Conservation (phyloP, 2,113 vertebrate species). For the Orientallactaga bullata region DNA sequence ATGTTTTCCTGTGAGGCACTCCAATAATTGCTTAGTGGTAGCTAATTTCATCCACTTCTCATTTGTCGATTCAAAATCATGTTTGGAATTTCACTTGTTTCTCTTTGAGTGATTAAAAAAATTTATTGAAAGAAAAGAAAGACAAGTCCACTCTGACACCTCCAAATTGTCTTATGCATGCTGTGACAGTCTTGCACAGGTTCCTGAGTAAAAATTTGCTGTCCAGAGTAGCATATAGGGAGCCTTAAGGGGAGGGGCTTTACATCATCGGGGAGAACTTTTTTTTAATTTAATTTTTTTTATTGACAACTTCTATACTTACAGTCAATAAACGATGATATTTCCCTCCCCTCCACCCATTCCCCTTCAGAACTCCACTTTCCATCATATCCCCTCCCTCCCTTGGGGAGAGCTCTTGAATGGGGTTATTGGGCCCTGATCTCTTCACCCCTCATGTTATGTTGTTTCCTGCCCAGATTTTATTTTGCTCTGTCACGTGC, state of each 20-base stretch:
- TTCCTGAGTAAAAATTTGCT: background rate
- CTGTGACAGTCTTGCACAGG: background rate
- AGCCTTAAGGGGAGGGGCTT: background rate
- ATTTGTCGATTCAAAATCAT: background rate
- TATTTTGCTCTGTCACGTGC: background rate
- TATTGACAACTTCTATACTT: no score
- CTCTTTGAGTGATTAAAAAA: background rate
- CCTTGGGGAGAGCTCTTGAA: no score
- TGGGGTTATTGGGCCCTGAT: background rate
- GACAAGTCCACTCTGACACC: background rate
- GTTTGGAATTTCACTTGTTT: background rate
- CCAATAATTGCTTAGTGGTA: background rate
- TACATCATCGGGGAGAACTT: no score
- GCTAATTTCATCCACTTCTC: background rate
- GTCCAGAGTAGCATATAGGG: background rate
- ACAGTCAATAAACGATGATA: no score
- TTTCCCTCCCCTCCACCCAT: no score
- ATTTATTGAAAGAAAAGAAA: background rate
- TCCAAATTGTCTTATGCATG: background rate
- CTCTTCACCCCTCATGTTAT: background rate
- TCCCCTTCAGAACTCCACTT: no score
- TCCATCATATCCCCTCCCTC: no score
- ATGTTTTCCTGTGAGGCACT: background rate
- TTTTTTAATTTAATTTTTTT: no score
- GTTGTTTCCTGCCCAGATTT: no score